Percentiles rank a stretch among this genome's conserved stretches.
These are phyloP conservation scores for Macrobrachium nipponense DNA, from an alignment of 1,140 invertebrate genomes.

Conservation along the genomic window DNA sequence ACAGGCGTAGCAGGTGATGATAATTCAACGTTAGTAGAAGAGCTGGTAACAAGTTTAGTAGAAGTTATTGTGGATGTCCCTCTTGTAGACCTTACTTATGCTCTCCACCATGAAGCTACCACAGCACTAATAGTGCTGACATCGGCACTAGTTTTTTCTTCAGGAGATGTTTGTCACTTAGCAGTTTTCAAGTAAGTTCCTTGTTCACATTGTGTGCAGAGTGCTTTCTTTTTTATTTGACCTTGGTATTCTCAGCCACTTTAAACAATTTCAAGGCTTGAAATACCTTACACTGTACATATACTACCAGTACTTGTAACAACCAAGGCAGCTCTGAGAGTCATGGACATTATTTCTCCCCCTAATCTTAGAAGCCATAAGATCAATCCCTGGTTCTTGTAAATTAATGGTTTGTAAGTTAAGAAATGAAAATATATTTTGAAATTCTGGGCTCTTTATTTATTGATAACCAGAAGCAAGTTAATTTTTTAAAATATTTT, in stretches of 20 bases:
- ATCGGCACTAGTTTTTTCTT: slow-evolving; percentile 45
- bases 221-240: too few species aligned
- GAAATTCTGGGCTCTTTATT: slow-evolving; percentile 10
- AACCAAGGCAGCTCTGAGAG: too few species aligned
- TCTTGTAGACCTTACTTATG: slow-evolving; percentile 69
- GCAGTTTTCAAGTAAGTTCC: slow-evolving; percentile 40
- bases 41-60: slow-evolving; percentile 67
- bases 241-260: too few species aligned
- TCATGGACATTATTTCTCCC: too few species aligned
- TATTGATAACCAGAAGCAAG: neutral
- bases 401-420: slow-evolving; percentile 73
- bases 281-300: too few species aligned
- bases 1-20: neutral
- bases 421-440: slow-evolving; percentile 73
- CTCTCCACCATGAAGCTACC: slow-evolving; percentile 70
- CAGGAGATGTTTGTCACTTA: slow-evolving; percentile 31
- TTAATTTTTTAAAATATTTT: slow-evolving; percentile 38
- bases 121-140: slow-evolving; percentile 70
- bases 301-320: too few species aligned
- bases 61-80: slow-evolving; percentile 72
- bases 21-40: slow-evolving; percentile 42
- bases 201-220: neutral
- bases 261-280: too few species aligned
- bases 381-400: neutral
- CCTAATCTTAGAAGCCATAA: too few species aligned